Conservation (phyloP, 2,113 vertebrate genomes). For the Diadophis punctatus region DNA sequence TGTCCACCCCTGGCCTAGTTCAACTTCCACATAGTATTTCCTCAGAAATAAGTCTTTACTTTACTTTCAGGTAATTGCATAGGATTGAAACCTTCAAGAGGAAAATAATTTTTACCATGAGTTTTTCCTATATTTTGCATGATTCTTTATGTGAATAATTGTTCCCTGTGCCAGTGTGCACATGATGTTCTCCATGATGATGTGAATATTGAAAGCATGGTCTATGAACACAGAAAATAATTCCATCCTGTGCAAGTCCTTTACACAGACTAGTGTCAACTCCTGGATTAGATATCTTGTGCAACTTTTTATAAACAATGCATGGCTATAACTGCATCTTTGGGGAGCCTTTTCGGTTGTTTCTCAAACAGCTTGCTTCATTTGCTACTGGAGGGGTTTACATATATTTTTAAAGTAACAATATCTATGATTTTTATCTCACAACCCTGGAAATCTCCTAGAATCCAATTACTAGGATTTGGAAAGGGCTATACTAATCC, state of each 20-base stretch:
- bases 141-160: neutral
- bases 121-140: neutral
- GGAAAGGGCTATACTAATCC: conserved; percentile 11
- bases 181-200: neutral
- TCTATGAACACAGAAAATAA: neutral
- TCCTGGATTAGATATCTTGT: neutral
- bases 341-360: conserved; percentile 8
- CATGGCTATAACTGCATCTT: neutral
- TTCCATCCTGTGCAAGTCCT: neutral
- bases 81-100: neutral
- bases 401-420: neutral
- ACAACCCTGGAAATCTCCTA: conserved; percentile 8
- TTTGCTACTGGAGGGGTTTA: neutral
- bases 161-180: neutral
- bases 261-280: neutral
- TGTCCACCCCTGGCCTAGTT: too few relatives aligned
- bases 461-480: conserved; percentile 27
- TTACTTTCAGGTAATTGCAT: neutral
- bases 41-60: neutral
- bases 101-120: neutral
- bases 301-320: conserved; percentile 24
- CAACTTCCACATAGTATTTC: neutral
- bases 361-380: neutral
- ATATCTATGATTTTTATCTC: neutral
- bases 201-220: neutral